Percentiles rank a stretch among this genome's conserved stretches.
Conservation (phyloP, 2,113 vertebrate species). For the Sisor rabdophorus region DNA sequence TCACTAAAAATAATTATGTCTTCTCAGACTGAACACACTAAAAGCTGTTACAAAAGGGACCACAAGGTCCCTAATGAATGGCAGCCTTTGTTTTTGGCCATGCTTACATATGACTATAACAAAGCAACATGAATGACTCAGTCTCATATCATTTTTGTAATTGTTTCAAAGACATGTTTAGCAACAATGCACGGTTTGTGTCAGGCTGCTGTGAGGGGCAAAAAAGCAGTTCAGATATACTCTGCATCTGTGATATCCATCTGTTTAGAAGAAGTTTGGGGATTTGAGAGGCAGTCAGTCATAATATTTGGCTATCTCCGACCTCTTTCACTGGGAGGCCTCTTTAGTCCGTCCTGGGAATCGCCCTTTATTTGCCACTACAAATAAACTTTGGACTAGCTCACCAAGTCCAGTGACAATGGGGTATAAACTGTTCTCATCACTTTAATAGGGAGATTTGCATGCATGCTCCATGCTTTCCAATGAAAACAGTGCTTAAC, state of each 20-base stretch:
- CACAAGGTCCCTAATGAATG: conserved; percentile 41
- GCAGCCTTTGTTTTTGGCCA: conserved; percentile 42
- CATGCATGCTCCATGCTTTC: conserved; percentile 54
- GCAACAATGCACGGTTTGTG: conserved; percentile 43
- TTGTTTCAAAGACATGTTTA: conserved; percentile 46
- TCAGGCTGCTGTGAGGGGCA: conserved; percentile 45
- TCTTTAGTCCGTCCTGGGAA: conserved; percentile 84
- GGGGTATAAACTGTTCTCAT: conserved; percentile 65
- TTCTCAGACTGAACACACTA: conserved; percentile 31
- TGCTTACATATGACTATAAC: conserved; percentile 38
- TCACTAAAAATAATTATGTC: conserved; percentile 42
- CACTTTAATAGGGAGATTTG: conserved; percentile 56
- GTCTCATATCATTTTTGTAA: conserved; percentile 44
- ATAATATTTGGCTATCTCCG: conserved; percentile 72
- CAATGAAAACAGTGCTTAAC: conserved; percentile 65
- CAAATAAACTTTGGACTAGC: conserved; percentile 58
- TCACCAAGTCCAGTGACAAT: conserved; percentile 59
- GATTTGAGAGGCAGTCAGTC: conserved; percentile 86
- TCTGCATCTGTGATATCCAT: conserved; percentile 51
- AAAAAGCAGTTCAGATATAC: conserved; percentile 43
- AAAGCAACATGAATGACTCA: conserved; percentile 39
- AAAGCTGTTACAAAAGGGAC: conserved; percentile 46
- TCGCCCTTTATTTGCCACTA: conserved; percentile 74
- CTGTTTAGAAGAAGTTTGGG: conserved; percentile 70
- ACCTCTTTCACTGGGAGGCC: conserved; percentile 78